Conservation (phyloP, 2,888 invertebrate species). For the Drosophila antonietae region DNA sequence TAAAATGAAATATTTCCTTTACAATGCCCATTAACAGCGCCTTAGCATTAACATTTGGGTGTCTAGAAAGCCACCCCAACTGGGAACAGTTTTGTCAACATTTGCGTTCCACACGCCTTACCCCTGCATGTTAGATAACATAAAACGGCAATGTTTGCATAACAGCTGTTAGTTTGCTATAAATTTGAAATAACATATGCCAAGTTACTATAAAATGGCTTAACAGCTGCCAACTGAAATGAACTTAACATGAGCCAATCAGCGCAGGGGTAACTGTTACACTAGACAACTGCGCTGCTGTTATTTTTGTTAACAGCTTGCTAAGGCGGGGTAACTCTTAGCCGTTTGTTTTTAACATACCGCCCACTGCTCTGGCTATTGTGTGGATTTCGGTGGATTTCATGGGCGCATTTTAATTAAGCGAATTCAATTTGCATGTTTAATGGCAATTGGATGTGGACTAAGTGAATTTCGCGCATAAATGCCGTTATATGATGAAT, state of each 20-base stretch:
- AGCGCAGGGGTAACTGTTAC: not conserved
- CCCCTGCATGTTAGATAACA: conserved; percentile 14
- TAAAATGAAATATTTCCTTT: not conserved
- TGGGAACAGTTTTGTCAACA: conserved; percentile 44
- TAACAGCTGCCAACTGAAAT: conserved; percentile 8
- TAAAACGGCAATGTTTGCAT: not conserved
- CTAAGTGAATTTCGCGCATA: conserved; percentile 51
- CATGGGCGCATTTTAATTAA: conserved; percentile 46
- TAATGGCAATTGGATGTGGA: conserved; percentile 44
- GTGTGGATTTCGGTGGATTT: conserved; percentile 17
- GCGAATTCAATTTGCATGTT: conserved; percentile 56
- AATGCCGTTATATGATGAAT: conserved; percentile 33
- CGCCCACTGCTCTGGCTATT: not conserved
- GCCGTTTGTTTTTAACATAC: not conserved
- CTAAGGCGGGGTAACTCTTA: not conserved
- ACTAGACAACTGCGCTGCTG: not conserved
- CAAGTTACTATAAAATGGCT: conserved; percentile 23
- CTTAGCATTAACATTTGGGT: not conserved
- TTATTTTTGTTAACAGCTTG: not conserved
- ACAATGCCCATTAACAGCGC: not conserved
- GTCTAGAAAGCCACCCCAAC: not conserved
- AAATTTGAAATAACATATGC: conserved; percentile 17
- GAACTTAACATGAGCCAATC: conserved; percentile 1
- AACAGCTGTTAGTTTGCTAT: conserved; percentile 14
- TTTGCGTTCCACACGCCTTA: conserved; percentile 6